These are phyloP conservation scores for Sebastes alutus DNA, from an alignment of 2,797 vertebrate species.

Conservation along the genomic window DNA sequence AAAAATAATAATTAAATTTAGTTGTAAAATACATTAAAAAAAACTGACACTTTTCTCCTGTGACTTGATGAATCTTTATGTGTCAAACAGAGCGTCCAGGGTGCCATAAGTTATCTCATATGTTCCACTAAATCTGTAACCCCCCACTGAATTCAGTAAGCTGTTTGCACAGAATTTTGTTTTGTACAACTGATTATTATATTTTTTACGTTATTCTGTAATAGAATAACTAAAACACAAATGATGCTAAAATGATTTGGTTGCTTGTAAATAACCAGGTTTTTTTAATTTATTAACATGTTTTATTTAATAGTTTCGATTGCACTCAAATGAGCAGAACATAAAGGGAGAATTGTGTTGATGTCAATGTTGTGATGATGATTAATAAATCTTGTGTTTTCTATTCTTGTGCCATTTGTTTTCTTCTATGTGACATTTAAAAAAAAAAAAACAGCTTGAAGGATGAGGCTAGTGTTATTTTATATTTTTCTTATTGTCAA, in stretches of 20 bases:
- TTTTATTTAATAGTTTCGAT: constrained; percentile 80
- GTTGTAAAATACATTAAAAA: not conserved
- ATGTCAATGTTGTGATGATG: constrained; percentile 77
- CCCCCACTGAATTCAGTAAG: constrained; percentile 13
- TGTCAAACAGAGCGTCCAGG: constrained; percentile 35
- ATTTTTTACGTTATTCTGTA: constrained; percentile 48
- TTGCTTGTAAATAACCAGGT: constrained; percentile 79
- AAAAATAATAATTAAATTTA: not conserved
- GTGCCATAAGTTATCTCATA: constrained; percentile 60
- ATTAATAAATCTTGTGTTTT: constrained; percentile 84
- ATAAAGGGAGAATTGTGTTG: constrained; percentile 78
- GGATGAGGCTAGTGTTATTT: not conserved
- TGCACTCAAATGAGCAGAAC: constrained; percentile 79
- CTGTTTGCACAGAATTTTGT: constrained; percentile 66
- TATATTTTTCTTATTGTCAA: no score
- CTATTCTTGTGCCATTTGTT: constrained; percentile 27
- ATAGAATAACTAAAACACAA: constrained; percentile 27
- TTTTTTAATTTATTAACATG: constrained; percentile 82
- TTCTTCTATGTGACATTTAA: not conserved
- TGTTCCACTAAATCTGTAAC: constrained; percentile 5
- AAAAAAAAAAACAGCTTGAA: not conserved
- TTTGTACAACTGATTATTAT: constrained; percentile 53
- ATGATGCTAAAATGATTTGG: constrained; percentile 25
- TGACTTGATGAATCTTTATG: constrained; percentile 1
- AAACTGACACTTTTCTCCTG: not conserved